Evolutionary conservation across 2,113 vertebrate genomes (phyloP), one percentile per base, ranked within the genome.

Genomic region (Pachycephala philippinensis): DNA sequence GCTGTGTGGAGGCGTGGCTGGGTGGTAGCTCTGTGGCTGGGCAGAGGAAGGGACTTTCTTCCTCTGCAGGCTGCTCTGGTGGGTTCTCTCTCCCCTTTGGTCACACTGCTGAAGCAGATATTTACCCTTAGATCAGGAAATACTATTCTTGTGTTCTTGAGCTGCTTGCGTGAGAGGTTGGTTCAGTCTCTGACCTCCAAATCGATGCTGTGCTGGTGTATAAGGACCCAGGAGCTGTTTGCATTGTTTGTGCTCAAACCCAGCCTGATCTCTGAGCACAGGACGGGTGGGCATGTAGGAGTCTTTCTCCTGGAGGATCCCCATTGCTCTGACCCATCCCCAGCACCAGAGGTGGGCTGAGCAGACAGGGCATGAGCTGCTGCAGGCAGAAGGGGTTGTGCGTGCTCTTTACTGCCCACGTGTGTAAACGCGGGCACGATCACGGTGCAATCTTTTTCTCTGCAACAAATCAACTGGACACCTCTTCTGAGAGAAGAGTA

Each of bases 121-220:
- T 30, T 69, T 49, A 37, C 30, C 1, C 1, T 60, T 65, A 23
- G n/a, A 20, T 83, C 45, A 64, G 54, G 47, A 87, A 72, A 65
- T 53, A 19, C 0, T 52, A 0, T 31, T 84, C 26, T 63, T 82
- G 28, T 39, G 6, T 82, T 35, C 27, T 60, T 7, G 3, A 28
- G 9, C 81, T 72, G n/a, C 61, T 75, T 3, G 20, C 60, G 27
- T 20, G 17, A 59, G 68, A 39, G 26, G 19, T 28, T 71, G n/a
- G 6, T 66, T 66, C 35, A 44, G 7, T 33, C 13, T 77, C 64
- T 53, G 71, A 61, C n/a, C 59, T 77, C 44, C 20, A 44, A 28
- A 31, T 37, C 0, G 0, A 5, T 37, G 57, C 45, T 35, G 57
- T 49, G 49, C 42, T 54, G 53, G 20, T 52, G 19, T 47, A 15